Conservation (phyloP, 2,113 vertebrate genomes). For the Anguilla rostrata region DNA sequence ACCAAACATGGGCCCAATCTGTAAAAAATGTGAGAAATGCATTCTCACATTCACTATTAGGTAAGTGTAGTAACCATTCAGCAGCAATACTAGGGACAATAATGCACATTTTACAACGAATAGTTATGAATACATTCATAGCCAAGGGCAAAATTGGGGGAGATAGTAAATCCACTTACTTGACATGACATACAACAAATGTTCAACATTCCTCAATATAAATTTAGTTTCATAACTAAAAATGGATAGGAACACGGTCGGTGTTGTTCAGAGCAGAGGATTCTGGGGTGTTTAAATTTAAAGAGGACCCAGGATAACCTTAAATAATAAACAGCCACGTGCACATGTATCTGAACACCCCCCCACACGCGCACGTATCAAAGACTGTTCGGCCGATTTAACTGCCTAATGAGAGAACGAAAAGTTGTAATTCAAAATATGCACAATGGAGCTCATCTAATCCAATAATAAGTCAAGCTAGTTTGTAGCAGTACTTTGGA, state of each 20-base stretch:
- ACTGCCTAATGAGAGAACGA: background rate
- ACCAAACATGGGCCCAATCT: background rate
- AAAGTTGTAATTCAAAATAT: background rate
- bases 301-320: background rate
- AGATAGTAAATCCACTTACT: background rate
- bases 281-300: background rate
- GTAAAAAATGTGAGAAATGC: background rate
- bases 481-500: conserved; percentile 2
- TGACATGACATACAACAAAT: conserved; percentile 5
- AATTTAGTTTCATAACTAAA: background rate
- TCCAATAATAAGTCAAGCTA: background rate
- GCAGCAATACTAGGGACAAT: conserved; percentile 70
- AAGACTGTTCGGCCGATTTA: background rate
- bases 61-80: conserved; percentile 65
- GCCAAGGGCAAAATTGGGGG: background rate
- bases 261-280: background rate
- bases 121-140: conserved; percentile 19
- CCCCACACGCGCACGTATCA: background rate
- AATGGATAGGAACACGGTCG: background rate
- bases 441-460: background rate
- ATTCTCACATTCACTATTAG: background rate
- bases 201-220: background rate
- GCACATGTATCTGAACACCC: background rate
- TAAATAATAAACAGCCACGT: background rate
- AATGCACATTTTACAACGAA: background rate